Base-by-base conservation (phyloP, 2,113 vertebrate genomes). In the Platanista minor region DNA sequence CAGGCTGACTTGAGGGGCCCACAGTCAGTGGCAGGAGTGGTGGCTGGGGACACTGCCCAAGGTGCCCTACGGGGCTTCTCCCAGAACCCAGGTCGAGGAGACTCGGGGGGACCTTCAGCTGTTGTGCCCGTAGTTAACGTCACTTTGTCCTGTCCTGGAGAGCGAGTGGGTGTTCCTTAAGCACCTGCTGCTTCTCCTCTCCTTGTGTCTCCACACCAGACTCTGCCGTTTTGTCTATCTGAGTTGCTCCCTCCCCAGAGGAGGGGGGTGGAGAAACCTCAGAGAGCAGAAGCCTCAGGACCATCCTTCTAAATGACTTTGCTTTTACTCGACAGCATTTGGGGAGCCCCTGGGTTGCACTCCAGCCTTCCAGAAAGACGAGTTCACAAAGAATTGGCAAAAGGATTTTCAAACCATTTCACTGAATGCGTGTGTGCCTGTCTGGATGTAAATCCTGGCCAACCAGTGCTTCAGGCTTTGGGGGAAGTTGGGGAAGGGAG, bases 261-360 rank as follows among this genome's bases (percentile, higher is more conserved):
- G 33, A 8, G 21, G 54, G 31, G 57, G 5, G 4, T 0, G 7
- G 61, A 5, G 49, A 52, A 52, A 52, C 49, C 49, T 49, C 49
- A 49, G 49, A 52, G 71, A 71, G 27, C 33, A 90, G 95, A 25
- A 31, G 14, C 46, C 86, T 71, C 41, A 36, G 49, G 27, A 21
- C 74, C 49, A 21, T 27, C 33, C 17, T 21, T 21, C 25, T 4
- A 7, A 39, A 3, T 3, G 0, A 0, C 57, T 18, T 20, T 23
- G 54, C n/a, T 46, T 2, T 36, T 66, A 25, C 78, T 0, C 0
- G 6, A 2, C 2, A 41, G 0, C 1, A 8, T 8, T 0, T 0
- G 7, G 62, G 78, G 41, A 41, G 71, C 41, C 59, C 17, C 1
- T n/a, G 39, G 36, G 1, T 0, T 31, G 0, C 61, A 25, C 20